Evolutionary conservation across 2,797 vertebrate species (phyloP), one percentile per base, ranked within the genome.

Genomic region (Rhyacichthys aspro): DNA sequence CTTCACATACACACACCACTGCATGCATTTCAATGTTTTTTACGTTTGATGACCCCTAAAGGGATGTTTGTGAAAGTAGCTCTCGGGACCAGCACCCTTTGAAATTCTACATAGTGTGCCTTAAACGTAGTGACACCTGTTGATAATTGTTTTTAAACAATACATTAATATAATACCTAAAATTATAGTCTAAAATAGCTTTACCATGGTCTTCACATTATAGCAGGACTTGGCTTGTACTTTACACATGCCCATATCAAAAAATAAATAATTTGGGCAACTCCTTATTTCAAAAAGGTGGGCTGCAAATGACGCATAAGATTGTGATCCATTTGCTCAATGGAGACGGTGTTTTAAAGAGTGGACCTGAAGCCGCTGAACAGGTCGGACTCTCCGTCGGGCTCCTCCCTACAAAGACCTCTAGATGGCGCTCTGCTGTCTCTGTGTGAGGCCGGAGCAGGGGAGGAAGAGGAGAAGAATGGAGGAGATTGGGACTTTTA

Each of bases 401-500:
- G 71, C 63, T 78, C 73, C 67, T 85, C 67, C 70, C 63, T 65
- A 64, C 41, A 16, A 36, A 33, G 16, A 64, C 86, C 90, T 85
- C 80, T 54, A 79, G 81, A 67, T 72, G 81, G 83, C 59, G 43
- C 78, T 65, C 68, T 67, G 67, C 68, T 33, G 57, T 69, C 62
- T 10, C 59, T 32, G 3, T 34, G 17, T 44, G 74, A 76, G 55
- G 53, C 11, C 66, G 58, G 45, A 67, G 62, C 48, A 62, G 57
- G 69, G 58, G 67, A 72, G 59, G 36, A 36, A 34, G 56, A 55
- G 46, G 47, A 23, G 17, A 50, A 39, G 58, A 44, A 66, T 28
- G 41, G 48, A 41, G 28, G 39, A 12, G 61, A 11, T 2, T 8
- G n/a, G 1, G 33, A 23, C 8, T 48, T 50, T 92, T 96, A 96